Evolutionary conservation across 2,888 invertebrate genomes (phyloP), one percentile per base, ranked within the genome.

Genomic region (Drosophila histrio): DNA sequence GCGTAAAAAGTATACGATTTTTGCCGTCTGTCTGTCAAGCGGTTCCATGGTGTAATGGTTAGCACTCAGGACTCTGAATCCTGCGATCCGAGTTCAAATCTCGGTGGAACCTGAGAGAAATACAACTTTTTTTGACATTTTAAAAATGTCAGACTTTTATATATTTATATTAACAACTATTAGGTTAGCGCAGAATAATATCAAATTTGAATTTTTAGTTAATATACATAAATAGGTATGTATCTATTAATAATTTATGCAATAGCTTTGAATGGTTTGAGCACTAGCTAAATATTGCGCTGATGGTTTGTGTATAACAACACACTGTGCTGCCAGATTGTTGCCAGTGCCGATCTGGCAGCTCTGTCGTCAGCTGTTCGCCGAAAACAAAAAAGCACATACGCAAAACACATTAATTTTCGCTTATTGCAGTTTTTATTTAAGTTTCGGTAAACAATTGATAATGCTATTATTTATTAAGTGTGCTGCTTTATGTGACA

Each of bases 1-100:
- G 8, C 15, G 22, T n/a, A n/a, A 8, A 9, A 30, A 5, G 0
- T 38, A 22, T 15, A 11, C 11, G 9, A 24, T 4, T 17, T 28
- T 39, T 38, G 36, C 8, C 36, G 6, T 2, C 8, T 0, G 26
- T 21, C 9, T 8, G 0, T 0, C 57, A 61, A 58, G 39, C 54
- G 92, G 92, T 92, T 90, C 92, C 92, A 92, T 92, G 92, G 92
- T 92, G 92, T 92, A 92, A 92, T 91, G 92, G 92, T 92, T 91
- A 92, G 92, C 92, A 92, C 92, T 92, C 92, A 91, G 92, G 92
- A 92, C 92, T 91, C 90, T 91, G 91, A 91, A 91, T 91, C 91
- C 90, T 89, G 91, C 90, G 90, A 91, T 90, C 91, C 91, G 91
- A 91, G 91, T 91, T 91, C 91, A 91, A 91, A 89, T 91, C 91